Evolutionary conservation across 2,888 invertebrate genomes (phyloP).

Genomic region (Chouioia cunea): DNA sequence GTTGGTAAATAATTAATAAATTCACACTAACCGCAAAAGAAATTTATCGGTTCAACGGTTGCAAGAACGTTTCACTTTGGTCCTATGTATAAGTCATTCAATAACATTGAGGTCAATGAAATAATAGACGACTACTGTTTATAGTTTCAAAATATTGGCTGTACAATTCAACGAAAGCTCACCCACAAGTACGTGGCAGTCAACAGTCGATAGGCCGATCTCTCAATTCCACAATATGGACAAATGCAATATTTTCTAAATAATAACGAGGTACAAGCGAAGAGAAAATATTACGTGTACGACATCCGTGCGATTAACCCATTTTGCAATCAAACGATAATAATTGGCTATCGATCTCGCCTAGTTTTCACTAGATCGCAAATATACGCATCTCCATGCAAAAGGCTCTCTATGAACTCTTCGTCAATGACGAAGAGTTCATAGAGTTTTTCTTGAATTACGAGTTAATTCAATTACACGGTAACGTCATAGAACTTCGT

Average conservation of each 20-base stretch:
- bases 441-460: too few relatives aligned
- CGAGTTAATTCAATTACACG: not conserved
- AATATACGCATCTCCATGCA: too few relatives aligned
- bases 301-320: slow-evolving; percentile 31
- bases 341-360: slow-evolving; percentile 20
- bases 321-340: slow-evolving; percentile 19
- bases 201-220: not conserved
- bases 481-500: not conserved
- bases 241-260: not conserved
- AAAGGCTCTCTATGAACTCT: too few relatives aligned
- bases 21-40: slow-evolving; percentile 3
- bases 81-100: slow-evolving; percentile 1
- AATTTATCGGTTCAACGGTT: slow-evolving; percentile 38
- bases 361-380: slow-evolving; percentile 11
- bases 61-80: not conserved
- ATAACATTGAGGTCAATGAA: too few relatives aligned
- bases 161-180: too few relatives aligned
- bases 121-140: too few relatives aligned
- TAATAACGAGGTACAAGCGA: not conserved
- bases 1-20: slow-evolving; percentile 18
- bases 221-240: not conserved
- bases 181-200: too few relatives aligned
- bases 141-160: too few relatives aligned
- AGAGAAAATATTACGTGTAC: too few relatives aligned
- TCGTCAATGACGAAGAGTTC: too few relatives aligned